Evolutionary conservation across 2,888 invertebrate species (phyloP).

Genomic region (Folsomia manolachei): DNA sequence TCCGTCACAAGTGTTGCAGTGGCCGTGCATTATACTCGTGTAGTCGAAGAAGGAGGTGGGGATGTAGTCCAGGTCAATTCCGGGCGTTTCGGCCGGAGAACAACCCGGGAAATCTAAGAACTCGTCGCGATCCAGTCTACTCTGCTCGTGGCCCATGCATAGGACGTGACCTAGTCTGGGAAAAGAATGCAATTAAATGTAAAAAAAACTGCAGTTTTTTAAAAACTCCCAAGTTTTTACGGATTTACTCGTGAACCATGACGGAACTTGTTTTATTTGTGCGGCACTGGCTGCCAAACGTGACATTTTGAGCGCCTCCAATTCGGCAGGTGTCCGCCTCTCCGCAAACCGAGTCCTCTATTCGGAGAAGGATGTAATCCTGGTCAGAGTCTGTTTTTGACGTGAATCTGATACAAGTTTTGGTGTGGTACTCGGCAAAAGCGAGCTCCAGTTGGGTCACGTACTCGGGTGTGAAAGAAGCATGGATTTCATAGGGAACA

Average conservation of each 20-base stretch:
- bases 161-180: neutral
- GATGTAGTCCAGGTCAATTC: neutral
- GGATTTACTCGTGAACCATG: conserved; percentile 7
- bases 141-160: conserved; percentile 1
- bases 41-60: neutral
- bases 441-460: neutral
- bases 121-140: neutral
- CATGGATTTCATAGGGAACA: neutral
- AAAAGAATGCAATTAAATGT: neutral
- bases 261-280: neutral
- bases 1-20: neutral
- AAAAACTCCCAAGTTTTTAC: too few species aligned
- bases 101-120: neutral
- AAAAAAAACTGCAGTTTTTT: neutral
- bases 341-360: neutral
- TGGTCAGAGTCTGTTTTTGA: neutral
- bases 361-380: neutral
- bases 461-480: neutral
- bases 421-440: neutral
- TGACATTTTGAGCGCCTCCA: neutral
- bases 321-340: neutral
- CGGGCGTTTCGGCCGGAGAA: neutral
- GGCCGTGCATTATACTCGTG: neutral
- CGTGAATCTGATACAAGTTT: conserved; percentile 1
- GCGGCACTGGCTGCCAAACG: neutral